Evolutionary conservation across 2,113 vertebrate genomes (phyloP).

Genomic region (Misgurnus anguillicaudatus): DNA sequence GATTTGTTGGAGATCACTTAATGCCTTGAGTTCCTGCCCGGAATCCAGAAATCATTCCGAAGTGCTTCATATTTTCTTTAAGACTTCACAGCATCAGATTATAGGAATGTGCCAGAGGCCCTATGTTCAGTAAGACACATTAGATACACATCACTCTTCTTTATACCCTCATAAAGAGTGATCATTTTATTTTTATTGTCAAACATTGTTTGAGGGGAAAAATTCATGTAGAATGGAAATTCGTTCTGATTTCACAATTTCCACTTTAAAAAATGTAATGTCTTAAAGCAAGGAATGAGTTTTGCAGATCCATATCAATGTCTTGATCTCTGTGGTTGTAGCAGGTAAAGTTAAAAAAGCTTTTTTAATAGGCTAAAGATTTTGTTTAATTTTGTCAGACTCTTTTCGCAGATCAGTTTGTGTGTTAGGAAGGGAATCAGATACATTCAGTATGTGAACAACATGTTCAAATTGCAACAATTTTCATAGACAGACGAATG

Average conservation of each 20-base stretch:
- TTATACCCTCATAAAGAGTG: slow-evolving; percentile 25
- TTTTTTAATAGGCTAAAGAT: not conserved
- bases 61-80: not conserved
- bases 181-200: slow-evolving; percentile 22
- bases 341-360: not conserved
- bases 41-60: slow-evolving; percentile 24
- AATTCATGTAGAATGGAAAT: not conserved
- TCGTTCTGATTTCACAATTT: not conserved
- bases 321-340: not conserved
- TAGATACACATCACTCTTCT: slow-evolving; percentile 51
- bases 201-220: not conserved
- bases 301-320: not conserved
- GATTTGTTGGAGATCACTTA: not conserved
- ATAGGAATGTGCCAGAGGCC: slow-evolving; percentile 3
- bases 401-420: no score
- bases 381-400: no score
- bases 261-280: not conserved
- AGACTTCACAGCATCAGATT: slow-evolving; percentile 14
- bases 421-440: no score
- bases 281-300: not conserved
- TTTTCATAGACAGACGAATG: no score
- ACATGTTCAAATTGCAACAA: no score
- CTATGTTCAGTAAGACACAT: slow-evolving; percentile 30
- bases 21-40: slow-evolving; percentile 16
- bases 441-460: no score